Percentiles rank a stretch among this genome's conserved stretches.
These are phyloP conservation scores for Pelobates cultripes DNA, from an alignment of 2,797 vertebrate genomes.

Conservation along the genomic window DNA sequence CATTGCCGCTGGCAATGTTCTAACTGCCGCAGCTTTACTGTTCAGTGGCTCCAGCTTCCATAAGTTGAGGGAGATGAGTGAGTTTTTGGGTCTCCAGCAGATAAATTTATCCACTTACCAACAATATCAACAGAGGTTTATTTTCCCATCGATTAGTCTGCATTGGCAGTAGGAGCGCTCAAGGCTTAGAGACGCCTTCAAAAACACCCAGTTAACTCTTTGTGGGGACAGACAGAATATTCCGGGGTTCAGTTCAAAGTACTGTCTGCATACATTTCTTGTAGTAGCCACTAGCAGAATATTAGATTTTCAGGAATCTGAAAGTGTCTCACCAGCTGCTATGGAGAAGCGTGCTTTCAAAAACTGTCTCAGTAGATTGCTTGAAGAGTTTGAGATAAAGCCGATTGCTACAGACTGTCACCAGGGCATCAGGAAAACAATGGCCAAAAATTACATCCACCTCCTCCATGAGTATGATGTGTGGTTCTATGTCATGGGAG, in stretches of 20 bases:
- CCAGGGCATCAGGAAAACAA: background rate
- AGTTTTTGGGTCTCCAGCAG: constrained; percentile 1
- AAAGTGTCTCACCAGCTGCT: background rate
- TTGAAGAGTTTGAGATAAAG: background rate
- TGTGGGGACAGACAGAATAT: background rate
- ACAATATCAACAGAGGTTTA: background rate
- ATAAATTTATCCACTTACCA: background rate
- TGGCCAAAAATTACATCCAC: background rate
- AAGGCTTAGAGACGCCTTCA: background rate
- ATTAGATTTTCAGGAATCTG: background rate
- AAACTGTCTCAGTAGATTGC: background rate
- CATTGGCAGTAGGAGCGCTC: constrained; percentile 10
- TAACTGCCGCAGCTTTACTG: background rate
- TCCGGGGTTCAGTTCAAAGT: background rate
- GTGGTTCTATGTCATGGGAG: background rate
- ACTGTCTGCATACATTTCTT: constrained; percentile 5
- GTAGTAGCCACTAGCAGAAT: constrained; percentile 10
- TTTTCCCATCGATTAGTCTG: constrained; percentile 5
- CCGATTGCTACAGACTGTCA: background rate
- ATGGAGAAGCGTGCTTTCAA: background rate
- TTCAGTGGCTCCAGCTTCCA: constrained; percentile 10
- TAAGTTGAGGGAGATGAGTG: background rate
- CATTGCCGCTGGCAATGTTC: constrained; percentile 6
- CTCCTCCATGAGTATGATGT: constrained; percentile 4
- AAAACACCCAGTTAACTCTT: background rate